phyloP scores from a whole-genome alignment of 1,140 invertebrate genomes.

The Cyphomyrmex costatus region DNA sequence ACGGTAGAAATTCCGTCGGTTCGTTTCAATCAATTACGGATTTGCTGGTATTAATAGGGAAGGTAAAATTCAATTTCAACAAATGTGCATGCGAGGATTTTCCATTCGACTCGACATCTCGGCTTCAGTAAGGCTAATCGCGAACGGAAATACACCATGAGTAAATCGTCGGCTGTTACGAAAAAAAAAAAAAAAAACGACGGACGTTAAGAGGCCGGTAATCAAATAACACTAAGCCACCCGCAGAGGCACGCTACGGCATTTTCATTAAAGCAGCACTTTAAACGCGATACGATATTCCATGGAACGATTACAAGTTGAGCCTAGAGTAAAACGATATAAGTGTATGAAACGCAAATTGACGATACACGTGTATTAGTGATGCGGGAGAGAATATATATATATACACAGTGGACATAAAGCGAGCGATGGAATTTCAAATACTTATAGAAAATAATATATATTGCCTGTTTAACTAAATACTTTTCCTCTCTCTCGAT shows the following conservation, averaged over 20 bases:
- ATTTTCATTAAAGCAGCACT: slow-evolving; percentile 72
- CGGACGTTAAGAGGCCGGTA: slow-evolving; percentile 30
- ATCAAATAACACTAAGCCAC: slow-evolving; percentile 72
- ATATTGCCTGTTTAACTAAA: neutral
- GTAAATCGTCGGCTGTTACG: slow-evolving; percentile 50
- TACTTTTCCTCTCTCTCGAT: neutral
- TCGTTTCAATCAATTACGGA: slow-evolving; percentile 25
- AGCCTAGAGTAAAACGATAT: slow-evolving; percentile 5
- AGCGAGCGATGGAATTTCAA: neutral
- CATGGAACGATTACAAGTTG: slow-evolving; percentile 52
- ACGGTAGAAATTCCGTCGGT: neutral
- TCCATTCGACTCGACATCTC: slow-evolving; percentile 5
- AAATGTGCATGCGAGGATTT: neutral
- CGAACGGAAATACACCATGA: neutral
- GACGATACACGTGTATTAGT: neutral
- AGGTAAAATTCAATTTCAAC: slow-evolving; percentile 16
- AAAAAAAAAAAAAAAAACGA: neutral
- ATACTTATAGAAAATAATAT: neutral
- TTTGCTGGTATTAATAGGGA: neutral
- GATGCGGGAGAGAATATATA: neutral
- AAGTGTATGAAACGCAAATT: slow-evolving; percentile 40
- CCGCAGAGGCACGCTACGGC: slow-evolving; percentile 26
- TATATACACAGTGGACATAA: neutral
- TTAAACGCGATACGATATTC: slow-evolving; percentile 60
- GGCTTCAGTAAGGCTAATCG: slow-evolving; percentile 7